Base-by-base conservation (phyloP, 2,113 vertebrate genomes). In the Halcyon malimbica region DNA sequence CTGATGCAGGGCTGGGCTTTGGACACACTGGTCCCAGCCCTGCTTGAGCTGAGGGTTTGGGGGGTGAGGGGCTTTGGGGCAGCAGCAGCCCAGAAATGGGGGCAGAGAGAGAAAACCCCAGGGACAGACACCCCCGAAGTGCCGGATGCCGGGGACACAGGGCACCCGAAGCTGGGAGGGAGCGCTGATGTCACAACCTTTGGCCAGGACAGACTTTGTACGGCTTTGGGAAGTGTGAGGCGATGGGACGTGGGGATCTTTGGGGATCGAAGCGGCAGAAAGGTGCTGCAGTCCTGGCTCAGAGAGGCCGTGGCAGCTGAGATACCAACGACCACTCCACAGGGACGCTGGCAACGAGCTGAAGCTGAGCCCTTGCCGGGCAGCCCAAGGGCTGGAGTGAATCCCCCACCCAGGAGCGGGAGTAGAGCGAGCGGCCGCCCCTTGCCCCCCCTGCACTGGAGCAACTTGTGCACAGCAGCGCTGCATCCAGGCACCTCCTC, bases 1-100 rank as follows among this genome's bases (percentile, higher is more conserved):
- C 0, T 1, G 1, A 7, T 0, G 1, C 7, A 0, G 42, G 44
- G 26, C 16, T 10, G 10, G 46, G 42, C 9, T 60, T 29, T 0
- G 2, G 16, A 35, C 23, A 24, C 70, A 1, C 26, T 5, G 1
- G 2, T 18, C 46, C 62, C 0, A 4, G 25, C 46, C 41, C 3
- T 16, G 31, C 60, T 46, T 2, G 1, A 42, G 54, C 15, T 0
- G 1, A 53, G 65, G 10, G 6, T 62, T 10, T 33, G n/a, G 70
- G 65, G 54, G 12, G 20, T 0, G 3, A 44, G 60, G n/a, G 35
- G 15, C 42, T 71, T 29, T 7, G 50, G 60, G 84, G 23, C 6
- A 33, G 8, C 56, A 1, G 2, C 4, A 11, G 5, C 11, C 56
- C 23, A 7, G 64, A 56, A 53, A 19, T 1, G 9, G 78, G 77